phyloP scores from a whole-genome alignment of 2,113 vertebrate species.

The Spermophilus dauricus region DNA sequence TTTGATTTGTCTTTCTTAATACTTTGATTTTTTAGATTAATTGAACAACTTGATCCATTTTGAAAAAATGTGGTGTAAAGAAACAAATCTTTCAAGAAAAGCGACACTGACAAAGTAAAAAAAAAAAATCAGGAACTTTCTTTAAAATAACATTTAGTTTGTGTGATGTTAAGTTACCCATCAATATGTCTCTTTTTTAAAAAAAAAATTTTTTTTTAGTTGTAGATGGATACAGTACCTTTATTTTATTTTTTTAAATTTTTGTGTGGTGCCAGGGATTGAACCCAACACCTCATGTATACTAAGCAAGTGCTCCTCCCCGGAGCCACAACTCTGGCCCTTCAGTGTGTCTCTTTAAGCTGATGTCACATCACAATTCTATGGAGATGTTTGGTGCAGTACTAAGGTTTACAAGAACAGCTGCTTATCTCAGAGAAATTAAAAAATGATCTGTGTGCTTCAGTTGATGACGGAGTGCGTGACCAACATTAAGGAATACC shows the following conservation, averaged over 20 bases:
- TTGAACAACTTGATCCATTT: neutral
- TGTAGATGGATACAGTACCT: no score
- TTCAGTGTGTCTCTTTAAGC: neutral
- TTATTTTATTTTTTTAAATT: no score
- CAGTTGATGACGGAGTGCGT: neutral
- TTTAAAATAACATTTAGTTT: constrained; percentile 25
- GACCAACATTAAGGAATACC: neutral
- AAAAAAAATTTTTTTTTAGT: no score
- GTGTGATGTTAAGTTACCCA: neutral
- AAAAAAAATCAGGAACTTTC: constrained; percentile 18
- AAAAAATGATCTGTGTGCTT: neutral
- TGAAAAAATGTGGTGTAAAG: neutral
- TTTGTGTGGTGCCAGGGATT: no score
- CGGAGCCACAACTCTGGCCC: neutral
- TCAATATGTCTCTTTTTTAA: neutral
- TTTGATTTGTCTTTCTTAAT: neutral
- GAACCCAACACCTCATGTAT: no score
- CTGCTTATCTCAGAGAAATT: neutral
- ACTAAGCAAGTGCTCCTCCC: no score
- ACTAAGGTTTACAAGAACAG: neutral
- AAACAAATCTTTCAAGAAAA: constrained; percentile 48
- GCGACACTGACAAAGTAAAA: neutral
- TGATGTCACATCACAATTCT: neutral
- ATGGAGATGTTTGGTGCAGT: neutral
- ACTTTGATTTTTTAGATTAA: neutral